Evolutionary conservation across 2,113 vertebrate genomes (phyloP), one percentile per base, ranked within the genome.

Genomic region (Progne subis): DNA sequence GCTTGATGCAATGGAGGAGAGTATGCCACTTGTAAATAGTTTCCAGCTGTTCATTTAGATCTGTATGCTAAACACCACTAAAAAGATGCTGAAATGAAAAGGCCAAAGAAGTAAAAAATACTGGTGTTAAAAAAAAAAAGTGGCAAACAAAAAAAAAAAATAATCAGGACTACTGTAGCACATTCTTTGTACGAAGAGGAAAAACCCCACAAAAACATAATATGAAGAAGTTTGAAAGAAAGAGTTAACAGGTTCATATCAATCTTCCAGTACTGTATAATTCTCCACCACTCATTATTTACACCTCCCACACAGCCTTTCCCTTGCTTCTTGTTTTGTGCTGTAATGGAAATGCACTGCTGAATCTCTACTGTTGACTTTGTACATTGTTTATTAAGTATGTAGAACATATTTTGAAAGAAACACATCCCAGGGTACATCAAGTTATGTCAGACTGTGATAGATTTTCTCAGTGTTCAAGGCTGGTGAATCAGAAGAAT

Each of bases 31-130:
- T 71, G 44, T 53, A 88, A 90, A 78, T 64, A 46, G 8, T 75
- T 88, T 92, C 86, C 82, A 92, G 85, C 55, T 90, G 52, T 94
- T 96, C 88, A 68, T 90, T 90, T 64, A 93, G 82, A 81, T 86
- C 28, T 68, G 49, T 75, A 14, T 84, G 47, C 37, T 86, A 83
- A 94, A 71, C n/a, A 49, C 28, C 34, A n/a, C 21, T 53, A 64
- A 94, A 92, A 88, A 81, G 46, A 81, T 92, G 49, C 53, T 84
- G 65, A 88, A 88, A 83, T 86, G 41, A 37, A 46, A 86, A 90
- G 53, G 17, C 8, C 44, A 79, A 93, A 92, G 60, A 74, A 68
- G 31, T 68, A 34, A 75, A 88, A 82, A 65, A 11, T 26, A 68
- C 32, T 59, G 26, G 13, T 44, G 16, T 50, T 44, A 18, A 57